Conservation (phyloP, 2,888 invertebrate species). For the Adineta ricciae region DNA sequence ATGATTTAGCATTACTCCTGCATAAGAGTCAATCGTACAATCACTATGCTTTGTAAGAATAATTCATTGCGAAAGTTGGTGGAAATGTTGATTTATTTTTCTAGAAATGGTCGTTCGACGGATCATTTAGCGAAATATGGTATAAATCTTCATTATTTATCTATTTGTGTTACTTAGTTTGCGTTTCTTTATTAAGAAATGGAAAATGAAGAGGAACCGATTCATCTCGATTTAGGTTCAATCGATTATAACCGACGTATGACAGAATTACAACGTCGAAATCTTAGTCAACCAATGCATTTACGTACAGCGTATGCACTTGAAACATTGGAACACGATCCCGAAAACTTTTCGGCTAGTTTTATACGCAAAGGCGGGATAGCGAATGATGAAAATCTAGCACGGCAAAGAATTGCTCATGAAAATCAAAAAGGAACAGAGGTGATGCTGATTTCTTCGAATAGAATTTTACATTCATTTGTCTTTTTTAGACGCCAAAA, state of each 20-base stretch:
- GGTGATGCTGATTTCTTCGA: not conserved
- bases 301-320: conserved; percentile 22
- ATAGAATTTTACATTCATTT: not conserved
- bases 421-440: not conserved
- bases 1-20: conserved; percentile 15
- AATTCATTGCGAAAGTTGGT: not conserved
- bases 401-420: not conserved
- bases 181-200: not conserved
- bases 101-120: not conserved
- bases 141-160: not conserved
- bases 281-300: conserved; percentile 10
- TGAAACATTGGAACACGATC: conserved; percentile 8
- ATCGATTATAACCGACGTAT: not conserved
- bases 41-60: not conserved
- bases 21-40: not conserved
- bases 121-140: not conserved
- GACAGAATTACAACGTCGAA: not conserved
- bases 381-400: not conserved
- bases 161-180: too few relatives aligned
- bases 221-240: conserved; percentile 11
- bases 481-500: not conserved
- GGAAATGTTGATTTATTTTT: not conserved
- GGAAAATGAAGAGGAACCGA: conserved; percentile 15
- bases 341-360: not conserved
- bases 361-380: not conserved